phyloP scores from a whole-genome alignment of 2,888 invertebrate genomes.

The Oscheius sp. region DNA sequence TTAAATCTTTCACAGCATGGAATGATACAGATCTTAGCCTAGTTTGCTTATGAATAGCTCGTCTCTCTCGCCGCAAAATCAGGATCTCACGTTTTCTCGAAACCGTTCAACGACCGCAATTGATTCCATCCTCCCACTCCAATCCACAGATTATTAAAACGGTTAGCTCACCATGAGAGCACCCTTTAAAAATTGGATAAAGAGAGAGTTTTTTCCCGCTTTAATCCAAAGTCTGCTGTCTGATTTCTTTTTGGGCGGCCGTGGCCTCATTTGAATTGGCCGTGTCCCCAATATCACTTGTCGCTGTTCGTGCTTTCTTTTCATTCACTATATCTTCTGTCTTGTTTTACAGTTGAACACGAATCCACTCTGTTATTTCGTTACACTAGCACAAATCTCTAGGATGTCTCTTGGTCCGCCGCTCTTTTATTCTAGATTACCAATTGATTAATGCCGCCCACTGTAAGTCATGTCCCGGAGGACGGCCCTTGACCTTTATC shows the following conservation, averaged over 20 bases:
- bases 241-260: slow-evolving; percentile 35
- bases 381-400: not conserved
- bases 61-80: too few species aligned
- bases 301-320: slow-evolving; percentile 25
- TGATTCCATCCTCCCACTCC: too few species aligned
- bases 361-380: slow-evolving; percentile 14
- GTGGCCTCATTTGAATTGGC: slow-evolving; percentile 35
- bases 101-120: not conserved
- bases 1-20: too few species aligned
- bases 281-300: slow-evolving; percentile 36
- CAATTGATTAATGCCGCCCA: slow-evolving; percentile 26
- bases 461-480: slow-evolving; percentile 22
- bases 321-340: slow-evolving; percentile 30
- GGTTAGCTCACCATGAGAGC: not conserved
- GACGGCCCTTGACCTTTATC: slow-evolving; percentile 35
- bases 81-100: not conserved
- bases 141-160: too few species aligned
- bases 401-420: not conserved
- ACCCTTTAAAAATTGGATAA: slow-evolving; percentile 12
- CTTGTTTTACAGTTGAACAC: not conserved
- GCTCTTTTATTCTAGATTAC: slow-evolving; percentile 9
- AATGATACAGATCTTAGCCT: too few species aligned
- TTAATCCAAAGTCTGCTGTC: slow-evolving; percentile 18
- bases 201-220: slow-evolving; percentile 18
- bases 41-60: too few species aligned